Evolutionary conservation across 2,888 invertebrate species (phyloP), one percentile per base, ranked within the genome.

Genomic region (Scaptomyza parva): DNA sequence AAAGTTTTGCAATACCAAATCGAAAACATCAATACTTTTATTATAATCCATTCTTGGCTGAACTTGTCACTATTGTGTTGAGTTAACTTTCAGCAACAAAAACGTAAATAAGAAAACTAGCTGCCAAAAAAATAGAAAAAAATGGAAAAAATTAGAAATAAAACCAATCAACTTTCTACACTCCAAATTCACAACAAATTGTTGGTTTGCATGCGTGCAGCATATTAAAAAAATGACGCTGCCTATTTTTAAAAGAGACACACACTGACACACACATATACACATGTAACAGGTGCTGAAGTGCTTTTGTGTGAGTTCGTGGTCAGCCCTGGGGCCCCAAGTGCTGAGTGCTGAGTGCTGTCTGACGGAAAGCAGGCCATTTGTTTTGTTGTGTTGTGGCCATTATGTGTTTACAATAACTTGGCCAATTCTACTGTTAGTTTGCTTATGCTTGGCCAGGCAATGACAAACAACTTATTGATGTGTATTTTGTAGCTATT

Each of bases 161-260:
- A 79, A 73, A 59, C 80, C 78, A 87, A 74, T 86, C 88, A 85
- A 85, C 84, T 85, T 85, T 85, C 84, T 85, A 87, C 78, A 80
- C 83, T 73, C 75, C 71, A 82, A 70, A 78, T 74, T 65, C 59
- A 68, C 69, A 57, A 69, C 81, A 78, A 87, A 88, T 85, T 76
- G 86, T 68, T 70, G 70, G 78, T 88, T 85, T 86, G 88, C 85
- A 88, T 85, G 85, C 86, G 88, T 84, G 81, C 76, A 72, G 88
- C 86, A 88, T 87, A 88, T 88, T 88, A 88, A 87, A 87, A 88
- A 81, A 76, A 72, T 68, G 70, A 61, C 76, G 69, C 83, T 73
- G 81, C 86, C 86, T 75, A 77, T 80, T 73, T 73, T 22, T 43
- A 18, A 39, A 39, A 53, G 22, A 52, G 6, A 52, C 40, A 50